Conservation (phyloP, 2,797 vertebrate species). For the Syndactyla subalaris region DNA sequence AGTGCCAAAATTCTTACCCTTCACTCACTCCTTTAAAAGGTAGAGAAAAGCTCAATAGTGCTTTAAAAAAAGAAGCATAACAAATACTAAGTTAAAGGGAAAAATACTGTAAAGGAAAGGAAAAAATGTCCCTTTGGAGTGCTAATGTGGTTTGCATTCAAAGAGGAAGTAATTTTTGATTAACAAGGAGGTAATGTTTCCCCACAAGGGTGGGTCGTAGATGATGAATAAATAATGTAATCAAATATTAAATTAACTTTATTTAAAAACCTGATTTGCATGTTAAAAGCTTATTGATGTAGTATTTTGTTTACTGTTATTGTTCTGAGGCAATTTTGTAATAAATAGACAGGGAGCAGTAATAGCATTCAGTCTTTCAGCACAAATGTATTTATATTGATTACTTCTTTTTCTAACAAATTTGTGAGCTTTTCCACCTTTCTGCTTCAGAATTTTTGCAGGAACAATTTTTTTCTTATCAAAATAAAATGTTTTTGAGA, state of each 20-base stretch:
- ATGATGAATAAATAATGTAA: constrained; percentile 66
- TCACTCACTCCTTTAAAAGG: background rate
- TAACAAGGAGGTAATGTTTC: constrained; percentile 57
- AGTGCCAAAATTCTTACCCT: background rate
- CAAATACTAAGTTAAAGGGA: background rate
- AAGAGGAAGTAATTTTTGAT: constrained; percentile 40
- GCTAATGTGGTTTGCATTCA: constrained; percentile 46
- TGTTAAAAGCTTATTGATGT: constrained; percentile 55
- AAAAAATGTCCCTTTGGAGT: constrained; percentile 40
- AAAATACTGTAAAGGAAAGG: background rate
- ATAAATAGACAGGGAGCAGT: background rate
- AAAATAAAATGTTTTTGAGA: background rate
- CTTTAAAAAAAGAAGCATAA: background rate
- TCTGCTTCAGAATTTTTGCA: background rate
- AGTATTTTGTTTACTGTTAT: constrained; percentile 50
- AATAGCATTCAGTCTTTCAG: background rate
- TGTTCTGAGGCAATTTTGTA: constrained; percentile 40
- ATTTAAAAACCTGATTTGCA: constrained; percentile 60
- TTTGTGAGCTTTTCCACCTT: background rate
- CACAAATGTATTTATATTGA: background rate
- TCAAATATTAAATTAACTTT: constrained; percentile 66
- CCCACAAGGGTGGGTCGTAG: constrained; percentile 43
- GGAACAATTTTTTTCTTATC: background rate
- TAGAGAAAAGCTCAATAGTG: background rate
- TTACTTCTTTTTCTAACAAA: background rate